A percentile compares a stretch with the other conserved stretches of the same genome.
Evolutionary conservation across 2,888 invertebrate species (phyloP).

Genomic region (Aproaerema taeniolella): DNA sequence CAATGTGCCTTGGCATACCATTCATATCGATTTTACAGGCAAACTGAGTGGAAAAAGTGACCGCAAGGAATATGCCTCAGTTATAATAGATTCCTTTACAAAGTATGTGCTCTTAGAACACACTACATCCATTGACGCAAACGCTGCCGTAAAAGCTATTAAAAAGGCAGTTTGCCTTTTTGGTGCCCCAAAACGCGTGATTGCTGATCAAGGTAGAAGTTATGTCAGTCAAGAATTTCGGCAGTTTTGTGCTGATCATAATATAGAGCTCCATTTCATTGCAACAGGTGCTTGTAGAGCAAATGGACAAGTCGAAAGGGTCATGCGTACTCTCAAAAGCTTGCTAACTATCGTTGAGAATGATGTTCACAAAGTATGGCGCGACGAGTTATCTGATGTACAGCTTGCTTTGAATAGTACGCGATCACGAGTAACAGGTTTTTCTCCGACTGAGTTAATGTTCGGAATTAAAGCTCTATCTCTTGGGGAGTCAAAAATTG

Average conservation of each 20-base stretch:
- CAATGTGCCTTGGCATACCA: slow-evolving; percentile 18
- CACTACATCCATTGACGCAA: slow-evolving; percentile 11
- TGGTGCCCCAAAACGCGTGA: slow-evolving; percentile 17
- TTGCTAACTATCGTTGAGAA: slow-evolving; percentile 20
- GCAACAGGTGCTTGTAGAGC: slow-evolving; percentile 18
- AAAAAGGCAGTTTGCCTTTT: slow-evolving; percentile 16
- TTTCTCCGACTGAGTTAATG: neutral
- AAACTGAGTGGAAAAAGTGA: slow-evolving; percentile 22
- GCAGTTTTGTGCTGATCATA: slow-evolving; percentile 12
- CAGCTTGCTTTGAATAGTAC: slow-evolving; percentile 11
- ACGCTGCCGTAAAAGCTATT: slow-evolving; percentile 12
- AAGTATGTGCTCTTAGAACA: slow-evolving; percentile 18
- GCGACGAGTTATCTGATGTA: neutral
- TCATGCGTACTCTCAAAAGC: slow-evolving; percentile 24
- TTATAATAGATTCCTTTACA: slow-evolving; percentile 21
- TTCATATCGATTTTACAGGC: slow-evolving; percentile 20
- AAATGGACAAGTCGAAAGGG: no score
- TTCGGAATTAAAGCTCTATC: neutral
- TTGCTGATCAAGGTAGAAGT: slow-evolving; percentile 17
- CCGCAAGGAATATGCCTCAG: slow-evolving; percentile 18
- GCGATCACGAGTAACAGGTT: neutral
- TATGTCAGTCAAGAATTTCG: slow-evolving; percentile 14
- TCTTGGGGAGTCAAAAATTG: neutral
- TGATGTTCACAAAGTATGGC: neutral
- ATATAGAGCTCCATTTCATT: slow-evolving; percentile 22